Conservation (phyloP, 2,888 invertebrate species). For the Sturmia bella region DNA sequence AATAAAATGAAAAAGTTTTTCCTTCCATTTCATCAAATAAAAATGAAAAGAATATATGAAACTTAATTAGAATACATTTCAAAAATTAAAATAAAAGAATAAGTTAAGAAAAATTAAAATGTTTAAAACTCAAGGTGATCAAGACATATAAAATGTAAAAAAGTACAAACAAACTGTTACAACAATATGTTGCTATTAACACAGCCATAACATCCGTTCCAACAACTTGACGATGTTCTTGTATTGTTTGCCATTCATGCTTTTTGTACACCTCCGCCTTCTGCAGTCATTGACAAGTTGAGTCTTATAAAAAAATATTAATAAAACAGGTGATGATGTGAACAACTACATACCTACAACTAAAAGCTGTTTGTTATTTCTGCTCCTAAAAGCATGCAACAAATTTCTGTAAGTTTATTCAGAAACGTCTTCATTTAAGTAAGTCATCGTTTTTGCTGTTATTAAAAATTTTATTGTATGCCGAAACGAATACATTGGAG, state of each 20-base stretch:
- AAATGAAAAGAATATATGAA: background rate
- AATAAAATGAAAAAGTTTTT: conserved; percentile 2
- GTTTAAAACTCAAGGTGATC: conserved; percentile 45
- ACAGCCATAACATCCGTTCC: conserved; percentile 51
- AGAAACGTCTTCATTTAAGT: conserved; percentile 13
- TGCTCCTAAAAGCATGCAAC: conserved; percentile 4
- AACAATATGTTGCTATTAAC: conserved; percentile 51
- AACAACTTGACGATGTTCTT: conserved; percentile 9
- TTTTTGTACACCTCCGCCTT: conserved; percentile 1
- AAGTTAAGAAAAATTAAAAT: conserved; percentile 21
- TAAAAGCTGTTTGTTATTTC: background rate
- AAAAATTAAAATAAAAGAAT: conserved; percentile 1
- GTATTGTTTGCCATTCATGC: conserved; percentile 4
- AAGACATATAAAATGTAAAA: conserved; percentile 28
- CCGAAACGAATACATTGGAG: background rate
- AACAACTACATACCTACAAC: background rate
- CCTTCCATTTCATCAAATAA: conserved; percentile 25
- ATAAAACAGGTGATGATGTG: conserved; percentile 18
- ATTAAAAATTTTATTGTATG: background rate
- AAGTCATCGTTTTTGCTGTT: background rate
- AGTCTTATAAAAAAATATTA: background rate
- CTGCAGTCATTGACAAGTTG: background rate
- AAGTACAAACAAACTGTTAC: conserved; percentile 4
- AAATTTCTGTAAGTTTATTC: conserved; percentile 28
- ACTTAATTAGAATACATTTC: conserved; percentile 26